Conservation (phyloP, 2,888 invertebrate species). For the Hololepta plana region DNA sequence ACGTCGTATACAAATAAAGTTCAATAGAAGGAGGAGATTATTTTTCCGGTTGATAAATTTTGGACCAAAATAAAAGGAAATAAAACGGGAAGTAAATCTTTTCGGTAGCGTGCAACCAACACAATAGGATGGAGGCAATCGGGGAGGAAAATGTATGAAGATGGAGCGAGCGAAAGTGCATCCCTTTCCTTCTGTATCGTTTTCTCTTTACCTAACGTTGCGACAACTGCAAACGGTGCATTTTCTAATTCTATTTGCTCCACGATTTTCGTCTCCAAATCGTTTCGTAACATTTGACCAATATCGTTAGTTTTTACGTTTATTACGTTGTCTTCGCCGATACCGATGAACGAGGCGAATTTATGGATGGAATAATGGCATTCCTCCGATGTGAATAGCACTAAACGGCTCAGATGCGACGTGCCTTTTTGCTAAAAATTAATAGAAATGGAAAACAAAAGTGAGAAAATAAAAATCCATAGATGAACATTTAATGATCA, state of each 20-base stretch:
- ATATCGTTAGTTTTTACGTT: conserved; percentile 26
- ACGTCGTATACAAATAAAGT: too few relatives aligned
- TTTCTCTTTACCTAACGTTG: conserved; percentile 27
- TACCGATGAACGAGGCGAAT: conserved; percentile 36
- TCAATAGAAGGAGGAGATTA: too few relatives aligned
- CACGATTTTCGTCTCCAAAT: conserved; percentile 23
- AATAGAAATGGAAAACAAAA: conserved; percentile 1
- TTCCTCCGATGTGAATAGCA: conserved; percentile 36
- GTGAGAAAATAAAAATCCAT: neutral
- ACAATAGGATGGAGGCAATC: too few relatives aligned
- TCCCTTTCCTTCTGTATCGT: too few relatives aligned
- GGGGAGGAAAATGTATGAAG: too few relatives aligned
- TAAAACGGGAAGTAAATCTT: too few relatives aligned
- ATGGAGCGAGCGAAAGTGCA: too few relatives aligned
- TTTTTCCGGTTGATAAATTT: too few relatives aligned
- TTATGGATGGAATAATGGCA: conserved; percentile 42
- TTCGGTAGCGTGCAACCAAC: too few relatives aligned
- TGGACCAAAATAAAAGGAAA: too few relatives aligned
- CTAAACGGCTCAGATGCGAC: conserved; percentile 23
- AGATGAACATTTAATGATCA: too few relatives aligned
- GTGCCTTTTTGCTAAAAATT: conserved; percentile 26
- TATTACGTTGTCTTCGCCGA: conserved; percentile 37
- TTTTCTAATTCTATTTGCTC: conserved; percentile 18
- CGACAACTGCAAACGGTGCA: conserved; percentile 29
- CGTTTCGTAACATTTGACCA: conserved; percentile 24